Conservation (phyloP, 2,113 vertebrate species). For the Redunca redunca region DNA sequence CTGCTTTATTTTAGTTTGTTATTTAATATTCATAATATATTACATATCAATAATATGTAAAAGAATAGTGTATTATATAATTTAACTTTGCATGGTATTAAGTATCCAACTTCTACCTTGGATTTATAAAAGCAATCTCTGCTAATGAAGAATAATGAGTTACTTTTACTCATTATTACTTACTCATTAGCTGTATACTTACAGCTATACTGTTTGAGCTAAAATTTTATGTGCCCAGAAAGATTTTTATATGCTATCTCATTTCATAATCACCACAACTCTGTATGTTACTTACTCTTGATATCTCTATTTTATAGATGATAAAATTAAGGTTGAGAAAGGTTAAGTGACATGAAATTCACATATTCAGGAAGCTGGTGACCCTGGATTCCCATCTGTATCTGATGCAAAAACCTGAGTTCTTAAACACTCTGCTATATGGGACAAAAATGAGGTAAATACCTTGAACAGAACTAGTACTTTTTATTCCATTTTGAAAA, state of each 20-base stretch:
- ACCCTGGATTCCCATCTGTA: not conserved
- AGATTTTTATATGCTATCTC: not conserved
- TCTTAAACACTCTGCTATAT: not conserved
- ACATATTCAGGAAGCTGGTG: not conserved
- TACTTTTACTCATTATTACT: not conserved
- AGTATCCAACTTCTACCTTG: not conserved
- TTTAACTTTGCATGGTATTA: not conserved
- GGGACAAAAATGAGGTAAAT: not conserved
- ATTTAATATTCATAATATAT: not conserved
- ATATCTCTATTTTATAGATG: not conserved
- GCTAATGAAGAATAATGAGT: slow-evolving; percentile 19
- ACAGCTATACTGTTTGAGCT: not conserved
- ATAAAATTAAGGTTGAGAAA: slow-evolving; percentile 9
- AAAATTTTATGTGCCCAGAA: not conserved
- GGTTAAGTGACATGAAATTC: not conserved
- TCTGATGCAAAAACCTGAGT: not conserved
- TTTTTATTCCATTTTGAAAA: slow-evolving; percentile 35
- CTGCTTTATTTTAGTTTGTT: slow-evolving; percentile 11
- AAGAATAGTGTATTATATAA: not conserved
- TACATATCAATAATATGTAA: not conserved
- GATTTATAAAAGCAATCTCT: slow-evolving; percentile 15
- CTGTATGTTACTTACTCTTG: not conserved
- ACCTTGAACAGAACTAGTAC: not conserved
- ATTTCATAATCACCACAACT: not conserved
- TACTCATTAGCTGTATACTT: not conserved